Percentiles rank a stretch among this genome's conserved stretches.
Evolutionary conservation across 2,113 vertebrate species (phyloP).

Genomic region (Malurus alboscapulatus): DNA sequence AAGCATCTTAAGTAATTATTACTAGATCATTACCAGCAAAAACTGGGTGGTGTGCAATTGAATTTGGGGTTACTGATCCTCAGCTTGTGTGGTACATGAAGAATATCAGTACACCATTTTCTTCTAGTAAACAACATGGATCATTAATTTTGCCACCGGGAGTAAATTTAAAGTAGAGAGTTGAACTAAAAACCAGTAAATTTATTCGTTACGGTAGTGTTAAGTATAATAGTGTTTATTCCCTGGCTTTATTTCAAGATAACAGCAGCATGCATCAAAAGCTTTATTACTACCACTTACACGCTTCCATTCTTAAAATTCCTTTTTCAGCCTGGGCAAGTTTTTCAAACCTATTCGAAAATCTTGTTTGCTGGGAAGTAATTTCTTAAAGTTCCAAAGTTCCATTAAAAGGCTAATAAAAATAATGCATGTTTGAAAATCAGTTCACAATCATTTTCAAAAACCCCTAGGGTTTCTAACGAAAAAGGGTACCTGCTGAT

Average conservation of each 20-base stretch:
- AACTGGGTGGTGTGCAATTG: background rate
- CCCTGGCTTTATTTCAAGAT: background rate
- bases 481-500: background rate
- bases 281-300: background rate
- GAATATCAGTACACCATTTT: background rate
- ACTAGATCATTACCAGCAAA: background rate
- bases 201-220: background rate
- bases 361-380: background rate
- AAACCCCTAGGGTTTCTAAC: background rate
- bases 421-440: background rate
- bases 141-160: background rate
- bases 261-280: background rate
- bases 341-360: background rate
- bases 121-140: background rate
- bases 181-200: background rate
- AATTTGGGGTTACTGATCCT: background rate
- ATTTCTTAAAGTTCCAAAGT: background rate
- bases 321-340: background rate
- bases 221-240: background rate
- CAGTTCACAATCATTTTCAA: background rate
- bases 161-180: background rate
- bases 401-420: background rate
- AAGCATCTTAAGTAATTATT: background rate
- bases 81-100: background rate
- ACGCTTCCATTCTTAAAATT: background rate